phyloP scores from a whole-genome alignment of 2,113 vertebrate species.

The Fulmarus glacialis region DNA sequence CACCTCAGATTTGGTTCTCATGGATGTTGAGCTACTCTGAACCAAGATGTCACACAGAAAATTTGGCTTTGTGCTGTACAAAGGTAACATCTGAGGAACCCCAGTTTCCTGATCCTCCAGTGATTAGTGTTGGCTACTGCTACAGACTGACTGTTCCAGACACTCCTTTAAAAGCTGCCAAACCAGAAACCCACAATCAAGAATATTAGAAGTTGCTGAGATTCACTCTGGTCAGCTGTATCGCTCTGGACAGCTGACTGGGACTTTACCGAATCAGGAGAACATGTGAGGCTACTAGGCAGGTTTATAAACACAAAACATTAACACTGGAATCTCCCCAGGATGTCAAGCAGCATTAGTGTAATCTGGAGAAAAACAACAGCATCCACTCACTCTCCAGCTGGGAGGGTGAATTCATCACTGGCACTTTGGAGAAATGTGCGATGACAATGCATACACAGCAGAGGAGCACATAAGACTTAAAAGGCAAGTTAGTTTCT shows the following conservation, averaged over 20 bases:
- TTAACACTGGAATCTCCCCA: not conserved
- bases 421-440: not conserved
- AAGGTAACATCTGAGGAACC: not conserved
- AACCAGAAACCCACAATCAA: not conserved
- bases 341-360: not conserved
- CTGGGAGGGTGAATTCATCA: not conserved
- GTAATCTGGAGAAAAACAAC: not conserved
- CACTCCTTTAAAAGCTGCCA: not conserved
- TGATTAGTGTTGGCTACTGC: not conserved
- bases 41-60: not conserved
- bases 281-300: not conserved
- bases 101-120: not conserved
- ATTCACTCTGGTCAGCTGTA: not conserved
- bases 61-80: not conserved
- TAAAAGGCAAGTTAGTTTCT: not conserved
- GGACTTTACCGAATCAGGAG: not conserved
- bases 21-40: not conserved
- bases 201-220: not conserved
- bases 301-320: not conserved
- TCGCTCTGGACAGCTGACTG: not conserved
- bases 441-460: fast-evolving
- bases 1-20: not conserved
- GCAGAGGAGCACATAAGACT: not conserved
- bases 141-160: not conserved
- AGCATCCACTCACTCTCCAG: not conserved